Evolutionary conservation across 1,140 invertebrate genomes (phyloP), one percentile per base, ranked within the genome.

Genomic region (Diachasma alloeum): DNA sequence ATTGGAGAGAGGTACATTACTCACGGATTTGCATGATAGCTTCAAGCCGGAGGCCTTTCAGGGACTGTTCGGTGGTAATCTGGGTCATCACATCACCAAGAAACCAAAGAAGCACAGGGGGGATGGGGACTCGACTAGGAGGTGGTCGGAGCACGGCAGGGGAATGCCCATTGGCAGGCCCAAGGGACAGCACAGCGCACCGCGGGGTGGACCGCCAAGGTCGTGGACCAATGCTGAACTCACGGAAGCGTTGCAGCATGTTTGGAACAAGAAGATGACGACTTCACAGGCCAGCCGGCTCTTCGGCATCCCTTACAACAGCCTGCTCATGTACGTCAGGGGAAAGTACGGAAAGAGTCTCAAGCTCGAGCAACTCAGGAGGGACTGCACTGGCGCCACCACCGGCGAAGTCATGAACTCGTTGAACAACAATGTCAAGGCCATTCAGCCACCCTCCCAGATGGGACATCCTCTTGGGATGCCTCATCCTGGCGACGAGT

Each of bases 191-290:
- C 96, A 97, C 90, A 96, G 94, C 80, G 96, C 96, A 0, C 96
- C 96, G 5, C 90, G 96, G 44, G 96, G 96, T 9, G 96, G 96
- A 0, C 96, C 96, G 0, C 96, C 96, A 0, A 90, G 96, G 22
- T 96, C 95, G 0, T 97, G 96, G 96, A 97, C 95, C 17, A 97
- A 97, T 88, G 94, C 94, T 0, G 96, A 97, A 83, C 91, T 97
- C 11, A 97, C 96, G 13, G 94, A 97, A 87, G 96, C 96, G 0
- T 90, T 97, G 15, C 95, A 96, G 82, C 95, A 96, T 86, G 96
- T 97, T 0, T 97, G 96, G 96, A 96, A 96, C 86, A 96, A 96
- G 83, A 96, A 96, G 84, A 97, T 97, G 95, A 97, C 96, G n/a
- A 97, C 96, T 0, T 96, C 95, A 77, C 96, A 97, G 87, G 96